phyloP scores from a whole-genome alignment of 2,888 invertebrate genomes.

The Glaucopsyche alexis region DNA sequence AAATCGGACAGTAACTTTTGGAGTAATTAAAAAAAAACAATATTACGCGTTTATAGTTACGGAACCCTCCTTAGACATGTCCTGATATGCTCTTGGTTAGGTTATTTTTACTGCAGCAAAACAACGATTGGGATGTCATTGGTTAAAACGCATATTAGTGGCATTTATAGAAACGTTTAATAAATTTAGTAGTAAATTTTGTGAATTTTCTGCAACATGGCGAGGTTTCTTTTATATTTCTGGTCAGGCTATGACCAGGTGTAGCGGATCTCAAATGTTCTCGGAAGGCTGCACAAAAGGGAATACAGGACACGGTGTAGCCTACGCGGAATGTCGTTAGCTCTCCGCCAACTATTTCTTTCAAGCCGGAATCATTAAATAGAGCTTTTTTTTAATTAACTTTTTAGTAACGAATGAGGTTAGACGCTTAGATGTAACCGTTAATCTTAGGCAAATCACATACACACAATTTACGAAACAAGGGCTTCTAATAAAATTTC shows the following conservation, averaged over 20 bases:
- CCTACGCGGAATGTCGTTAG: slow-evolving; percentile 52
- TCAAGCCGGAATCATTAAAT: slow-evolving; percentile 30
- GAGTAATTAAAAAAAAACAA: too few relatives aligned
- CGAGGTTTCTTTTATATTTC: too few relatives aligned
- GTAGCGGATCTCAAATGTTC: slow-evolving; percentile 64
- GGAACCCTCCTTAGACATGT: too few relatives aligned
- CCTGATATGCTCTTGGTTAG: too few relatives aligned
- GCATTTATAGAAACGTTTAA: too few relatives aligned
- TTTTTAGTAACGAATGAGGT: slow-evolving; percentile 1
- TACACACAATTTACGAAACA: background rate
- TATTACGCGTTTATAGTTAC: too few relatives aligned
- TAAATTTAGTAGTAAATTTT: too few relatives aligned
- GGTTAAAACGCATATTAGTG: too few relatives aligned
- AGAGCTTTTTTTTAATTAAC: slow-evolving; percentile 25
- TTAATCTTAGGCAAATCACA: background rate
- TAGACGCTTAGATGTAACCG: slow-evolving; percentile 23
- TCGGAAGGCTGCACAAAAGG: slow-evolving; percentile 64
- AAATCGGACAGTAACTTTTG: too few relatives aligned
- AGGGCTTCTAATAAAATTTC: background rate
- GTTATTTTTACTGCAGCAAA: too few relatives aligned
- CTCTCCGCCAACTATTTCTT: slow-evolving; percentile 44
- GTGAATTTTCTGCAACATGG: too few relatives aligned
- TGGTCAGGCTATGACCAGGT: slow-evolving; percentile 46
- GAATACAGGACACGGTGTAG: slow-evolving; percentile 62
- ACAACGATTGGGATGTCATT: too few relatives aligned